Conservation (phyloP, 1,140 invertebrate genomes). For the Macrocentrus cingulum region DNA sequence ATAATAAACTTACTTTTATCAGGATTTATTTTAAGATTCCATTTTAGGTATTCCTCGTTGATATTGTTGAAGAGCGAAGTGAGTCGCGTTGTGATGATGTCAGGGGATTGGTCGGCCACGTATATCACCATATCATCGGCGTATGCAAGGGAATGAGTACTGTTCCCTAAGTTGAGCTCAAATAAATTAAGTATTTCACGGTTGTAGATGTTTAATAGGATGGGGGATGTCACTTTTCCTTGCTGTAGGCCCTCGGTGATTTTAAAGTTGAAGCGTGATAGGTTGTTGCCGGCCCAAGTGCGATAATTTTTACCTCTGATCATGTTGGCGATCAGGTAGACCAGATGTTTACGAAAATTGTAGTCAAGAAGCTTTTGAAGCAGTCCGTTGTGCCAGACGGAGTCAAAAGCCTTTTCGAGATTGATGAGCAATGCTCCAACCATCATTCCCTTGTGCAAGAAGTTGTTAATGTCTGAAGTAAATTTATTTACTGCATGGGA, state of each 20-base stretch:
- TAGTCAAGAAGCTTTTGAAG: background rate
- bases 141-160: background rate
- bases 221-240: conserved; percentile 5
- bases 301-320: background rate
- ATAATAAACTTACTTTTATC: conserved; percentile 14
- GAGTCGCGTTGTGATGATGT: background rate
- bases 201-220: conserved; percentile 20
- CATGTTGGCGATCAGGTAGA: background rate
- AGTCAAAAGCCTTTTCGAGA: conserved; percentile 10
- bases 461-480: conserved; percentile 3
- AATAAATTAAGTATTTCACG: conserved; percentile 15
- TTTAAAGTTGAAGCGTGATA: background rate
- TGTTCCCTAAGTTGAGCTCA: background rate
- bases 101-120: background rate
- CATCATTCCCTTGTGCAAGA: conserved; percentile 1
- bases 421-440: conserved; percentile 5
- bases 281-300: background rate
- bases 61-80: background rate
- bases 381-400: conserved; percentile 11
- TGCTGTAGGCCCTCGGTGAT: conserved; percentile 18
- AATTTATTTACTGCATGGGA: conserved; percentile 17
- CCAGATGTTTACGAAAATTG: background rate
- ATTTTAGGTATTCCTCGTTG: conserved; percentile 14
- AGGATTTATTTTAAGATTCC: conserved; percentile 19
- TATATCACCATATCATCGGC: conserved; percentile 12